Evolutionary conservation across 1,140 invertebrate species (phyloP).

Genomic region (Euborellia annulipes): DNA sequence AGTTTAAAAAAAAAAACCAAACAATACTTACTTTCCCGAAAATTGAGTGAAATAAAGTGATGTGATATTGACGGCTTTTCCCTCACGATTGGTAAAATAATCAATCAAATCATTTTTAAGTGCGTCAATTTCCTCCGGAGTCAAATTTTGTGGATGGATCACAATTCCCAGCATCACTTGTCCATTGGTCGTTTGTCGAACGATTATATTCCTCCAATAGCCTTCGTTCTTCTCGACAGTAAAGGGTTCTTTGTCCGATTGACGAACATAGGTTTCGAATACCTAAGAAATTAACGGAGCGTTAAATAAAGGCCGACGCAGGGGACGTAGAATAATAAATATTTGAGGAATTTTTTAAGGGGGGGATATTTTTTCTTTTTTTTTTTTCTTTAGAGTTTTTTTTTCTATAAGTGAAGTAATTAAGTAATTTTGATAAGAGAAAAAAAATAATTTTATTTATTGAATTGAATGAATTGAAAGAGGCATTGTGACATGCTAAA

Average conservation of each 20-base stretch:
- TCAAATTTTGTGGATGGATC: constrained; percentile 26
- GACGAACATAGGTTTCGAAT: constrained; percentile 16
- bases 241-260: constrained; percentile 25
- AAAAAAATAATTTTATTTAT: too few relatives aligned
- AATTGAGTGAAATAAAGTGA: constrained; percentile 34
- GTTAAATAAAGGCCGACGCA: too few relatives aligned
- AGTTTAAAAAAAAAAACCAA: too few relatives aligned
- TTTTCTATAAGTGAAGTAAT: too few relatives aligned
- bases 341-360: neutral
- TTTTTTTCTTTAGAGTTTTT: too few relatives aligned
- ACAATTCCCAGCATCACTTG: constrained; percentile 38
- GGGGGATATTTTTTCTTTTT: too few relatives aligned
- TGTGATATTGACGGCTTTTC: constrained; percentile 26
- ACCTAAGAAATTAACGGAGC: constrained; percentile 8
- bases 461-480: too few relatives aligned
- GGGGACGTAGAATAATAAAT: neutral
- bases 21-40: constrained; percentile 18
- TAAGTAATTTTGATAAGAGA: too few relatives aligned
- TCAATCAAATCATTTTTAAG: constrained; percentile 26
- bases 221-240: constrained; percentile 37
- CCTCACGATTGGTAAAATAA: constrained; percentile 18
- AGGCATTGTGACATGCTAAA: too few relatives aligned
- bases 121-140: constrained; percentile 23
- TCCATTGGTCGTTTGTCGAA: constrained; percentile 32
- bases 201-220: constrained; percentile 42